phyloP scores from a whole-genome alignment of 2,113 vertebrate species.

The Dicaeum eximium region DNA sequence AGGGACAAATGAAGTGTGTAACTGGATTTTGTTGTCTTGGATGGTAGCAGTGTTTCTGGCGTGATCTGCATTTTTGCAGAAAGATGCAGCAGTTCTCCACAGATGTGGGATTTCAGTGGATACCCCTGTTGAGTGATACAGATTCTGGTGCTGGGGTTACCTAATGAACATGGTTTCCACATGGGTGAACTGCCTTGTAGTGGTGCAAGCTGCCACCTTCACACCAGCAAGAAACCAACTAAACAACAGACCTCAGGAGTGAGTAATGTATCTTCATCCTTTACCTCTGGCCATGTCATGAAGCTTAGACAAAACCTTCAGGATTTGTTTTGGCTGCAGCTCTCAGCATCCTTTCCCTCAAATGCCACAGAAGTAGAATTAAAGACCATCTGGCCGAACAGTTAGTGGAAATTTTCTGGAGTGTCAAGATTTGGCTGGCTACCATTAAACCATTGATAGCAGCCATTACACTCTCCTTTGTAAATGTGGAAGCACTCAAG shows the following conservation, averaged over 20 bases:
- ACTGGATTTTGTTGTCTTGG: background rate
- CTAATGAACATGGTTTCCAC: rapidly evolving
- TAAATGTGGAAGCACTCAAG: background rate
- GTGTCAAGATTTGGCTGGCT: background rate
- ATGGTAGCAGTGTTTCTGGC: background rate
- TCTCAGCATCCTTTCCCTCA: background rate
- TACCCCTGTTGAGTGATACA: rapidly evolving
- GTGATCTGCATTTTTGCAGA: background rate
- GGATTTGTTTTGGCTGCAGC: background rate
- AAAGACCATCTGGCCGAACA: background rate
- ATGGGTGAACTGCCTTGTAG: rapidly evolving
- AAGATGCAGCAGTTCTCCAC: background rate
- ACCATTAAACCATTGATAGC: background rate
- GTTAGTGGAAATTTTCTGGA: background rate
- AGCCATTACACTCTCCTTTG: background rate
- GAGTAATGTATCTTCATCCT: background rate
- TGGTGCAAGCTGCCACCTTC: background rate
- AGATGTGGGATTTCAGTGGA: background rate
- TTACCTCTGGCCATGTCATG: background rate
- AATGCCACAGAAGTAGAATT: background rate
- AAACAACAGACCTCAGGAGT: background rate
- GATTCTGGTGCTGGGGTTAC: background rate
- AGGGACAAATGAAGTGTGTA: background rate
- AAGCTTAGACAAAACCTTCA: background rate
- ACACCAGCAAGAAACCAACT: background rate